Base-by-base conservation (phyloP, 1,140 invertebrate species). In the Hormaphis cornu region DNA sequence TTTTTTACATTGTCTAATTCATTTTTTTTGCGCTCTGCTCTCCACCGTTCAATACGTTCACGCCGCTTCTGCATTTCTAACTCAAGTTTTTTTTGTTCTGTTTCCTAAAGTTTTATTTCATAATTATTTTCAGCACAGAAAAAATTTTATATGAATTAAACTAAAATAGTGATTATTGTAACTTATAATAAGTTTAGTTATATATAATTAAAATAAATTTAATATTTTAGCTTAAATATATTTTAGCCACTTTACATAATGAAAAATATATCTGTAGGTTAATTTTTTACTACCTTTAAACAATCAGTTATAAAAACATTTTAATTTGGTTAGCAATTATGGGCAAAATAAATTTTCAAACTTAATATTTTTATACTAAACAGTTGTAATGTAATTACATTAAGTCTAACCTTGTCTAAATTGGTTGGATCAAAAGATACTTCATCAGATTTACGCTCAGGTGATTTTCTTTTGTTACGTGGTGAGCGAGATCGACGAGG, bases 11-110 rank as follows among this genome's bases (percentile, higher is more conserved):
- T 82, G 76, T 91, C 89, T n/a, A 89, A 73, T 76, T 93, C 89
- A 76, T 89, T 90, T 70, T 89, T 87, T 76, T 94, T 95, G 12
- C 92, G 84, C 74, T 93, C 90, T 3, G 88, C 87, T 71, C 93
- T 80, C 92, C 93, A 96, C 71, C 92, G 83, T 80, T 97, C 94
- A 69, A 96, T 95, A 33, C 92, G 84, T 76, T 98, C 95, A 26
- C 94, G 80, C 35, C 95, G 82, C 78, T 96, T 97, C 76, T 94
- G 91, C 95, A 98, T 98, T 82, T 97, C 95, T 18, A 89, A 80
- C 77, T 98, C 96, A 16, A 98, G 79, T 40, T 90, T 85, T 72
- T 86, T 90, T 76, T 97, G 92, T 74, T 91, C 89, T 76, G 90
- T 89, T 79, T 91, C 89, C 83, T 87, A 71, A 73, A 74, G 69